Evolutionary conservation across 2,113 vertebrate genomes (phyloP).

Genomic region (Eidolon helvum): DNA sequence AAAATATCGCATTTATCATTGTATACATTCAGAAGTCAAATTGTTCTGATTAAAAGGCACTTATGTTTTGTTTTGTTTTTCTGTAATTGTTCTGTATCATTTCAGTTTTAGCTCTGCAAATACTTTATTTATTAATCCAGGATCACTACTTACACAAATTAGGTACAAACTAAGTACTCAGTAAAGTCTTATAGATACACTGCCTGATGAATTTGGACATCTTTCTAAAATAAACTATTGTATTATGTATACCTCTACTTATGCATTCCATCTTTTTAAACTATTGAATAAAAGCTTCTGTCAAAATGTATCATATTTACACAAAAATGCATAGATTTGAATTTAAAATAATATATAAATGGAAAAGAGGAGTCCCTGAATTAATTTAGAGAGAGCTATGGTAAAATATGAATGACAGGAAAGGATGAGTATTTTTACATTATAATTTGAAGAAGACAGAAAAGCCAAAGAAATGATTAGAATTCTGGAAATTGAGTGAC

Average conservation of each 20-base stretch:
- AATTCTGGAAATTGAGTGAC: constrained; percentile 46
- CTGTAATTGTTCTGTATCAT: not conserved
- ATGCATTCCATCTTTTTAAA: not conserved
- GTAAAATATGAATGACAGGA: constrained; percentile 35
- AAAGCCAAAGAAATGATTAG: constrained; percentile 31
- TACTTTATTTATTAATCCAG: not conserved
- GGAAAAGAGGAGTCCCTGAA: not conserved
- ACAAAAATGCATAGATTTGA: constrained; percentile 48
- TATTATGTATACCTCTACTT: not conserved
- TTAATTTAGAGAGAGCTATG: not conserved
- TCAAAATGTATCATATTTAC: constrained; percentile 59
- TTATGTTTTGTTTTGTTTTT: not conserved
- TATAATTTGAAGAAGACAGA: constrained; percentile 21
- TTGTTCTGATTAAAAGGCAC: not conserved
- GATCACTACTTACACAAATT: not conserved
- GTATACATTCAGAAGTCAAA: not conserved
- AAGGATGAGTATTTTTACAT: not conserved
- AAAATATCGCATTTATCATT: not conserved
- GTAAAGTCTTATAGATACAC: not conserved
- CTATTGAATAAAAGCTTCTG: constrained; percentile 40
- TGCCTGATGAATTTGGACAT: not conserved
- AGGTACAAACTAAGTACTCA: not conserved
- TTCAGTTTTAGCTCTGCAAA: not conserved
- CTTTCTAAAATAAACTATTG: not conserved
- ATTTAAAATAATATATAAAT: constrained; percentile 36